Base-by-base conservation (phyloP, 2,797 vertebrate genomes). In the Betta splendens region DNA sequence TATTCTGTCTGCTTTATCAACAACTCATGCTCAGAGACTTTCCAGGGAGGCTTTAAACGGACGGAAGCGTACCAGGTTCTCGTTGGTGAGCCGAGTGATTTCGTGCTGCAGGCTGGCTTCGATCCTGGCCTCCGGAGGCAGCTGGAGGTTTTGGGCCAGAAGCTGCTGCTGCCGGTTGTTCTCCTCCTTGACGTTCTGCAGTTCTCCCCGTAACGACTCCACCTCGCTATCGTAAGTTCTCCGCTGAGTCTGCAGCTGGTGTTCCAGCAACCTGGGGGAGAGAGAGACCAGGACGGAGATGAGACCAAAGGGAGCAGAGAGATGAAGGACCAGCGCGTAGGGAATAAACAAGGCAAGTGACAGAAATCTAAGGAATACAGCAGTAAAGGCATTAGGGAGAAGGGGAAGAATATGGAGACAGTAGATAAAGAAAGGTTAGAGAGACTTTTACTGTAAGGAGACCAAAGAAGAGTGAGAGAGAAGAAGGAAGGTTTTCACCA, bases 121-220 rank as follows among this genome's bases (percentile, higher is more conserved):
- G 0, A 98, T 98, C 22, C 96, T 94, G 1, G 96, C 98, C 80
- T 98, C 96, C 0, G 96, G 98, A 3, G 98, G 96, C 77, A 98
- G 92, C 92, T 98, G 96, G 47, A 98, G 94, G 75, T 98, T 98
- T 81, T 99, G 97, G 0, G 97, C 96, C 70, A 99, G 77, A 4
- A 99, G 93, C 89, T 99, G 96, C 90, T 99, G 97, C 87, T 99
- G 97, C 7, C 95, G 93, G 36, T 97, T 96, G 82, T 97, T 99
- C 39, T 99, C 98, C 46, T 98, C 97, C 81, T 98, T 98, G 54
- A 98, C 89, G 55, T 94, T 93, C 81, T 98, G 96, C 82, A 98
- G 91, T 86, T 99, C 96, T 2, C 95, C 94, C 0, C 94, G 93
- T 64, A 98, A 76, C 0, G 87, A 82, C 42, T 98, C 98, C 55